These are phyloP conservation scores for Rhabdomys dilectus DNA, from an alignment of 2,113 vertebrate species.

Conservation along the genomic window DNA sequence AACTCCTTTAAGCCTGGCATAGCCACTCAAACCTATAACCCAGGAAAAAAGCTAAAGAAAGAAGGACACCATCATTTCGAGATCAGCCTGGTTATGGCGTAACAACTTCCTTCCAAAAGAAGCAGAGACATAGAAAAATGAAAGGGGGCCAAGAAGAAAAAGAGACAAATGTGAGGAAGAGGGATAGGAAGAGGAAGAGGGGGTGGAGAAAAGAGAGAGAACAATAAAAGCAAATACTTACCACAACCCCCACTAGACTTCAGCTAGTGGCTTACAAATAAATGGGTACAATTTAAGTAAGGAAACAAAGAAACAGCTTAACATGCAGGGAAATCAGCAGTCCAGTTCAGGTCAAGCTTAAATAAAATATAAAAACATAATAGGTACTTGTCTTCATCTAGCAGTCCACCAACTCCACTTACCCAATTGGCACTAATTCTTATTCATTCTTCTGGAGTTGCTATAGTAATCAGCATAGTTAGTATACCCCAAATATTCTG, in stretches of 20 bases:
- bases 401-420: neutral
- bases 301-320: neutral
- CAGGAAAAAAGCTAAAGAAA: neutral
- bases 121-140: neutral
- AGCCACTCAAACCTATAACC: neutral
- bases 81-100: neutral
- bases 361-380: slow-evolving; percentile 14
- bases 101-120: neutral
- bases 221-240: neutral
- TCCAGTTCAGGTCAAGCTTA: neutral
- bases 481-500: neutral
- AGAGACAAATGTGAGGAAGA: neutral
- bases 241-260: neutral
- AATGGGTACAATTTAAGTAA: slow-evolving; percentile 13
- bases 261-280: neutral
- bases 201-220: neutral
- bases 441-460: neutral
- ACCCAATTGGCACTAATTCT: neutral
- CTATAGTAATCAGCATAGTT: neutral
- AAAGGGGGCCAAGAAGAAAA: neutral
- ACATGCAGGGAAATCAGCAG: neutral
- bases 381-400: slow-evolving; percentile 8
- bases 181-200: neutral
- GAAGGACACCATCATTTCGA: neutral
- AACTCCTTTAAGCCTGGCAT: neutral